These are phyloP conservation scores for Cryptus viduatorius DNA, from an alignment of 2,888 invertebrate genomes.

Conservation along the genomic window DNA sequence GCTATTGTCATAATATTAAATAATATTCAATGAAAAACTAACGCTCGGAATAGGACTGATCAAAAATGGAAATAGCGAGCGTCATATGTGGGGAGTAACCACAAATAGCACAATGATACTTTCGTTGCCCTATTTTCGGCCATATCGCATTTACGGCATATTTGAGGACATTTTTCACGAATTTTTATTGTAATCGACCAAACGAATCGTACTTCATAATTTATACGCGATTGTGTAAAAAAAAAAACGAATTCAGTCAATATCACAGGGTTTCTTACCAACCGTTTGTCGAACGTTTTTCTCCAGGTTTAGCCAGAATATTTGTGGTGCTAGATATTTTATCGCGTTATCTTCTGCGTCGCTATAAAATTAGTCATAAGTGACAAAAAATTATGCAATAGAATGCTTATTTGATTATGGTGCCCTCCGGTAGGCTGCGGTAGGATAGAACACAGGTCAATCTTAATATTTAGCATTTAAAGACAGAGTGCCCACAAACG, in stretches of 20 bases:
- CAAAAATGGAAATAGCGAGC: no score
- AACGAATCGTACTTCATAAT: neutral
- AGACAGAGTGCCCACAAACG: no score
- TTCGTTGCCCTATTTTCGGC: slow-evolving; percentile 16
- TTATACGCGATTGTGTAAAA: neutral
- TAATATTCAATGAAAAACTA: no score
- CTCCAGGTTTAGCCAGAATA: slow-evolving; percentile 14
- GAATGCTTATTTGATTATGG: slow-evolving; percentile 2
- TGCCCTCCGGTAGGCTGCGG: neutral
- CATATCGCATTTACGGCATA: slow-evolving; percentile 15
- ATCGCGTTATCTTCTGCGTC: slow-evolving; percentile 12
- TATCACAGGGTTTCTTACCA: slow-evolving; percentile 10
- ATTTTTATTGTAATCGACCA: slow-evolving; percentile 13
- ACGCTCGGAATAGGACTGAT: no score
- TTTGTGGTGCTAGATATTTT: neutral
- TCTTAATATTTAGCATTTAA: slow-evolving; percentile 25
- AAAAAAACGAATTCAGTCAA: neutral
- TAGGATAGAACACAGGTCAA: neutral
- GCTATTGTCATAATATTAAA: no score
- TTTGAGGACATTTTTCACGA: slow-evolving; percentile 8
- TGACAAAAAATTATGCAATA: slow-evolving; percentile 18
- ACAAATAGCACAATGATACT: no score
- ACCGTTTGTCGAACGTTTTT: neutral
- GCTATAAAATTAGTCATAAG: slow-evolving; percentile 33
- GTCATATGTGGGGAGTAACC: no score